Base-by-base conservation (phyloP, 2,888 invertebrate species). In the Ormyrus rosae region DNA sequence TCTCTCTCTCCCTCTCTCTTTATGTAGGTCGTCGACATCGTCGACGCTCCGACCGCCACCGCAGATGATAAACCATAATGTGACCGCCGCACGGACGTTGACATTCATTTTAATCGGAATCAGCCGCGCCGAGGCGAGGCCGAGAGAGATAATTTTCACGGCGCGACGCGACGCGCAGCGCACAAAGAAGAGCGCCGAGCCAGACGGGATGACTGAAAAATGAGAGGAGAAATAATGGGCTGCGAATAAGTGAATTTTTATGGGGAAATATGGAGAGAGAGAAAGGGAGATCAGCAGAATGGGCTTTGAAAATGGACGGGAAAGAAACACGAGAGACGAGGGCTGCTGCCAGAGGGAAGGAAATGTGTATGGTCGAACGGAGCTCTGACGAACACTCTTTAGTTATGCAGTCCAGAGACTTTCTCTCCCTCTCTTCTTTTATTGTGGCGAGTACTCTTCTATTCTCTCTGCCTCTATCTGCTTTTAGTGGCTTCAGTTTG, bases 191-290 rank as follows among this genome's bases (percentile, higher is more conserved):
- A 45, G 19, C 7, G 75, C 6, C 5, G 60, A 34, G 51, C 46
- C 4, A 34, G 34, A 13, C 53, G 50, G 19, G 63, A 69, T 48
- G 64, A 65, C 65, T 70, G 75, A 65, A 55, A 75, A 80, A 79
- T 46, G 79, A 65, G 55, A 58, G 34, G 53, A 45, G 63, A 75
- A 80, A 75, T 80, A 80, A 80, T 75, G 74, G 74, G 46, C 63
- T 13, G 65, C 60, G 75, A 75, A 80, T 75, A 80, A 75, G 80
- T 80, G 80, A 80, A 70, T 80, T 80, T 71, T 80, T 80, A 80
- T 75, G 70, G 64, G 80, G n/a, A 80, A 80, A 80, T 75, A 75
- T 75, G 70, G 63, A 10, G 45, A 6, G 13, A 63, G 79, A 79
- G 34, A 34, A 79, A 34, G 34, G 34, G 34, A 34, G 34, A 34